A percentile compares a stretch with the other conserved stretches of the same genome.
phyloP scores from a whole-genome alignment of 2,888 invertebrate genomes.

The Myathropa florea region DNA sequence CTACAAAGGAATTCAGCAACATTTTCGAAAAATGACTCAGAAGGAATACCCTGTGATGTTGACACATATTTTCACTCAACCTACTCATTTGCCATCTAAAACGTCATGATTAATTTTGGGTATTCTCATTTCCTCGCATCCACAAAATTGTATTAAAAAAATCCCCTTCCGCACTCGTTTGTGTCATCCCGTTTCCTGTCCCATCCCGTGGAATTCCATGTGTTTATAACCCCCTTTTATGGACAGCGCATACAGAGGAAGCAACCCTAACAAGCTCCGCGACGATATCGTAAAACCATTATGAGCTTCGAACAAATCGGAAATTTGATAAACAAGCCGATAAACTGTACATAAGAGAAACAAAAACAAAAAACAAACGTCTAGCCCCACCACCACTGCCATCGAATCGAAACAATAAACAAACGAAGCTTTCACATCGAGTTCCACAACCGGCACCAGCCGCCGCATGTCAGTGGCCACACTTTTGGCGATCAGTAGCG shows the following conservation, averaged over 20 bases:
- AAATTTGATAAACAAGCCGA: slow-evolving; percentile 25
- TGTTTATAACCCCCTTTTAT: background rate
- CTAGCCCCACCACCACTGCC: background rate
- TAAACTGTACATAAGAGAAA: background rate
- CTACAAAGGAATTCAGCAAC: no score
- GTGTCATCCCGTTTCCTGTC: background rate
- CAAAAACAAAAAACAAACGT: background rate
- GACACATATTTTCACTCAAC: no score
- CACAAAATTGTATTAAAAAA: background rate
- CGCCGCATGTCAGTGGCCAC: background rate
- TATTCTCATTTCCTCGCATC: background rate
- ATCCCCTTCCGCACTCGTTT: background rate
- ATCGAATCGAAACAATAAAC: slow-evolving; percentile 2
- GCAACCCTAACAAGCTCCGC: background rate
- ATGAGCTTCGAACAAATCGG: slow-evolving; percentile 16
- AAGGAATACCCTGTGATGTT: no score
- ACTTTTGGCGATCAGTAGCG: slow-evolving; percentile 17
- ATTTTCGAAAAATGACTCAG: no score
- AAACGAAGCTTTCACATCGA: slow-evolving; percentile 22
- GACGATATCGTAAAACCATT: background rate
- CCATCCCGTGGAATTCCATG: background rate
- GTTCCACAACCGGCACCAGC: background rate
- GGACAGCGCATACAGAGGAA: background rate
- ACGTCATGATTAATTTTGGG: background rate
- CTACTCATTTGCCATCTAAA: background rate